phyloP scores from a whole-genome alignment of 1,140 invertebrate species.

The Pogonomyrmex barbatus region DNA sequence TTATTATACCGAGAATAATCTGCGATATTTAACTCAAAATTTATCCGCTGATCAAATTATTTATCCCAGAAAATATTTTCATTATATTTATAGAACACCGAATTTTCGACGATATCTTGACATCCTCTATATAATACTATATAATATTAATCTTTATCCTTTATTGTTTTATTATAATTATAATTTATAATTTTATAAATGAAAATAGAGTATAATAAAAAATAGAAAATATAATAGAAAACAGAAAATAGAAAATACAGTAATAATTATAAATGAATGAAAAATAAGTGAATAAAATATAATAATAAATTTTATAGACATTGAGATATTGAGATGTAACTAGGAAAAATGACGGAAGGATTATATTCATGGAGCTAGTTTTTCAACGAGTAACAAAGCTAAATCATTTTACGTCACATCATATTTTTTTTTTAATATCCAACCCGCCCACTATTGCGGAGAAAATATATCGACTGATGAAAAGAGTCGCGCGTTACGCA shows the following conservation, averaged over 20 bases:
- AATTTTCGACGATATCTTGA: neutral
- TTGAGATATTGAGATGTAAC: neutral
- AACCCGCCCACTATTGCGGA: neutral
- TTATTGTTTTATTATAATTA: neutral
- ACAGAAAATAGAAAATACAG: neutral
- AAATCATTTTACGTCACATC: conserved; percentile 28
- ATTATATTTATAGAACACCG: neutral
- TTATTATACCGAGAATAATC: neutral
- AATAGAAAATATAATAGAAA: too few relatives aligned
- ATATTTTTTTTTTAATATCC: neutral
- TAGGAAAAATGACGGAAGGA: neutral
- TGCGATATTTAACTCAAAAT: conserved; percentile 4
- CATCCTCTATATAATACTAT: neutral
- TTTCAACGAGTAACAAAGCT: neutral
- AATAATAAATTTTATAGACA: neutral
- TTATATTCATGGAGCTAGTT: neutral
- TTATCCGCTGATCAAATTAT: neutral
- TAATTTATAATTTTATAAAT: neutral
- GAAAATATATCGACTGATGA: conserved; percentile 38
- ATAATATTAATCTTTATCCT: neutral
- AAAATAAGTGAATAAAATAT: neutral
- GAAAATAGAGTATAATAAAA: too few relatives aligned
- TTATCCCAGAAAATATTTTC: neutral
- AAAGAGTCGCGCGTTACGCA: conserved; percentile 45
- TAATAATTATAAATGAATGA: neutral